These are phyloP conservation scores for Physeter macrocephalus DNA, from an alignment of 2,113 vertebrate species.

Conservation along the genomic window DNA sequence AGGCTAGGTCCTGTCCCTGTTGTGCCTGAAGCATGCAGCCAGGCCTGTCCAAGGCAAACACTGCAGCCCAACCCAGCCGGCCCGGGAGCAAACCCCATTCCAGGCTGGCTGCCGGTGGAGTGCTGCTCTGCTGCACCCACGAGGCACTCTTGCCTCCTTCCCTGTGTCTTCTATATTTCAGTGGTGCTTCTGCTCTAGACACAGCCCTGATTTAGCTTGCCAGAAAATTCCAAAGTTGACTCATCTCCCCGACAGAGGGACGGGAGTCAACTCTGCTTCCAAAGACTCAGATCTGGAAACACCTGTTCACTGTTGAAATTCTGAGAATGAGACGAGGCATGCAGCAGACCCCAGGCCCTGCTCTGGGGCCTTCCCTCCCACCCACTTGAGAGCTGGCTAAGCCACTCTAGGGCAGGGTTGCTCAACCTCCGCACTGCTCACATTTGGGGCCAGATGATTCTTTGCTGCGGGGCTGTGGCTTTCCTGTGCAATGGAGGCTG, in stretches of 20 bases:
- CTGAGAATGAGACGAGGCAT: neutral
- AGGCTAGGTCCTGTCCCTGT: neutral
- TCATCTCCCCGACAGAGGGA: neutral
- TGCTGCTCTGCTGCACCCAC: accelerated
- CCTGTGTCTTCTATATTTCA: neutral
- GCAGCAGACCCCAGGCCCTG: neutral
- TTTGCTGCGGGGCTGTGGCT: neutral
- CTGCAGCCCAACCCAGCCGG: neutral
- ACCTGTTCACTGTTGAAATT: neutral
- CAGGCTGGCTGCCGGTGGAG: neutral
- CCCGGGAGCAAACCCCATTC: neutral
- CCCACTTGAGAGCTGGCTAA: neutral
- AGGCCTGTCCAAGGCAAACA: constrained; percentile 39
- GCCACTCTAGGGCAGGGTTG: neutral
- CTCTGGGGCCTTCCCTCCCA: neutral
- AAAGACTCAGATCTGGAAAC: neutral
- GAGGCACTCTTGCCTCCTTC: neutral
- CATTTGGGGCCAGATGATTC: neutral
- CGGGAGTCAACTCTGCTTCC: neutral
- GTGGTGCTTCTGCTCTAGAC: neutral
- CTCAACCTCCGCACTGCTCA: accelerated
- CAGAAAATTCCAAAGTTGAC: neutral
- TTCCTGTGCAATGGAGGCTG: accelerated
- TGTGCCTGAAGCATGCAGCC: neutral
- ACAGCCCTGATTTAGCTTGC: neutral